Percentiles rank a stretch among this genome's conserved stretches.
Evolutionary conservation across 2,888 invertebrate genomes (phyloP).

Genomic region (Gnatocerus cornutus): DNA sequence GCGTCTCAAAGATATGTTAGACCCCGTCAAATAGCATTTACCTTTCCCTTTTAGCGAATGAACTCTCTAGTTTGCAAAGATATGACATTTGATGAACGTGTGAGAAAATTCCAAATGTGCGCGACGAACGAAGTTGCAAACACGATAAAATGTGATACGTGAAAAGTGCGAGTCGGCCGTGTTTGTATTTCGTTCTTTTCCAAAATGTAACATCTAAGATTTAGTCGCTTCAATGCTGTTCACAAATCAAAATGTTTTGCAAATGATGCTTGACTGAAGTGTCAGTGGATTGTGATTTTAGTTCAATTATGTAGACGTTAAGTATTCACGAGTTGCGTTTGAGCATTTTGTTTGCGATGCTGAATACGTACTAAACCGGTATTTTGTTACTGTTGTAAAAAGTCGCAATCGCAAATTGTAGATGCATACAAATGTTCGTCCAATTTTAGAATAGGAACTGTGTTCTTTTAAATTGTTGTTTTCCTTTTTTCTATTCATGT

Average conservation of each 20-base stretch:
- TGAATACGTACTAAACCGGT: conserved; percentile 11
- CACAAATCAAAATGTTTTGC: conserved; percentile 47
- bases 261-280: conserved; percentile 49
- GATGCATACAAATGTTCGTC: conserved; percentile 45
- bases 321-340: conserved; percentile 32
- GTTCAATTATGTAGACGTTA: conserved; percentile 53
- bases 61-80: conserved; percentile 57
- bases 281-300: conserved; percentile 63
- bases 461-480: conserved; percentile 33
- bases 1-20: conserved; percentile 85
- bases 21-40: conserved; percentile 72
- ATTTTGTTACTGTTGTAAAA: conserved; percentile 24
- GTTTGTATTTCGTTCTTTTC: conserved; percentile 8
- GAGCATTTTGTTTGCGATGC: neutral
- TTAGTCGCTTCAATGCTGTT: conserved; percentile 31
- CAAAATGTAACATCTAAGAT: too few species aligned
- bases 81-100: conserved; percentile 48
- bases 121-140: neutral
- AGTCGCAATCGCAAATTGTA: conserved; percentile 31
- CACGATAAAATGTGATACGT: conserved; percentile 1
- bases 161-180: neutral
- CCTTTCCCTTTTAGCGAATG: conserved; percentile 56
- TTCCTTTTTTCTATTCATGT: conserved; percentile 26
- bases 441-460: conserved; percentile 43
- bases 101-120: conserved; percentile 22